Evolutionary conservation across 2,797 vertebrate genomes (phyloP), one percentile per base, ranked within the genome.

Genomic region (Sebastes hubbsi): DNA sequence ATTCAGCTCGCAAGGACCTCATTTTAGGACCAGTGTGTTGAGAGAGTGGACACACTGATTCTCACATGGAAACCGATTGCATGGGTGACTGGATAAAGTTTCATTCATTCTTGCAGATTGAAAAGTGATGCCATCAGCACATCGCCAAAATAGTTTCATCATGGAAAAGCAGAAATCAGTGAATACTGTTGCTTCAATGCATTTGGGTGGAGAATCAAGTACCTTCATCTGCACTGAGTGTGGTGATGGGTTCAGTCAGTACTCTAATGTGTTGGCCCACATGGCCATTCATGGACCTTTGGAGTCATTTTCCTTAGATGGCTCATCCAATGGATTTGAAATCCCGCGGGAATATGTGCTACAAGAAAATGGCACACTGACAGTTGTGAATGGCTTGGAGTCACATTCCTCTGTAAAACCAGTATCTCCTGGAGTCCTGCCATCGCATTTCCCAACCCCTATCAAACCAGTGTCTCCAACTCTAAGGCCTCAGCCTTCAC

Each of bases 221-320:
- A 93, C 94, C 46, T 97, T 96, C 42, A 96, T 96, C 84, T 97
- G 97, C 79, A 96, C 96, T 0, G 96, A 97, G 82, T 97, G 97
- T 84, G 95, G 95, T 20, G 96, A 96, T 88, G 97, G 97, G 66
- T 96, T 97, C 30, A 94, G 89, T 67, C 94, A 96, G 77, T 97
- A 96, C 72, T 75, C 92, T 4, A 94, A 90, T 86, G 87, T 97
- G 60, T 85, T 96, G 65, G 83, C 83, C 54, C 96, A 97, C 81
- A 96, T 96, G 95, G 71, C 92, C 55, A 86, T 90, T 89, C 96
- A 97, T 88, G 95, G 95, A 84, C 94, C 94, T 80, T 87, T 94
- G 83, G 95, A 95, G 20, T 92, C 93, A 9, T 94, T 96, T 89
- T 91, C 93, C 16, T 94, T 95, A 77, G 94, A 95, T 81, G 92